These are phyloP conservation scores for Edolisoma coerulescens DNA, from an alignment of 2,113 vertebrate genomes.

Conservation along the genomic window DNA sequence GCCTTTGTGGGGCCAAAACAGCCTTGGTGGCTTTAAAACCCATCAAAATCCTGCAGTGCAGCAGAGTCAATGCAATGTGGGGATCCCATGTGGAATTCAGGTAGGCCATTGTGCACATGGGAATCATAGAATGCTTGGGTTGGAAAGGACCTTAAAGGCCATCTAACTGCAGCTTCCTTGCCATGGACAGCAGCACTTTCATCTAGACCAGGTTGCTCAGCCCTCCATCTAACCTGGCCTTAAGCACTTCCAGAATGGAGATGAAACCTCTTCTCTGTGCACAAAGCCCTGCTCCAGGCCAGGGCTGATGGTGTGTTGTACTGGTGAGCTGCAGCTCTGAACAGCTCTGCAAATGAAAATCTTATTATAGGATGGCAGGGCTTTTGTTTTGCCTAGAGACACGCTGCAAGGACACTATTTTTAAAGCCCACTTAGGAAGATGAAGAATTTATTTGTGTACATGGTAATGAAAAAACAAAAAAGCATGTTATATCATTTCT, in stretches of 20 bases:
- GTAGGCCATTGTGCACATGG: rapidly evolving
- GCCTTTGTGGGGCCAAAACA: background rate
- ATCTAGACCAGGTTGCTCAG: background rate
- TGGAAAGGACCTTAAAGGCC: background rate
- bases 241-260: background rate
- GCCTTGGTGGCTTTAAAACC: background rate
- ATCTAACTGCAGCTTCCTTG: background rate
- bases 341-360: background rate
- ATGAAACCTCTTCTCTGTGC: background rate
- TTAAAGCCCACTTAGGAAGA: background rate
- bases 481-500: background rate
- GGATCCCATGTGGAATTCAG: rapidly evolving
- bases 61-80: background rate
- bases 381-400: background rate
- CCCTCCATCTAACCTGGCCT: background rate
- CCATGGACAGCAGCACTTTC: background rate
- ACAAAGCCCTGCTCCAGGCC: background rate
- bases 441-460: background rate
- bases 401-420: rapidly evolving
- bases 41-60: background rate
- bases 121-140: background rate
- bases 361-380: background rate
- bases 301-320: rapidly evolving
- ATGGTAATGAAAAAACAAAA: rapidly evolving
- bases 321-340: background rate